Base-by-base conservation (phyloP, 2,888 invertebrate genomes). In the Spodoptera exigua region DNA sequence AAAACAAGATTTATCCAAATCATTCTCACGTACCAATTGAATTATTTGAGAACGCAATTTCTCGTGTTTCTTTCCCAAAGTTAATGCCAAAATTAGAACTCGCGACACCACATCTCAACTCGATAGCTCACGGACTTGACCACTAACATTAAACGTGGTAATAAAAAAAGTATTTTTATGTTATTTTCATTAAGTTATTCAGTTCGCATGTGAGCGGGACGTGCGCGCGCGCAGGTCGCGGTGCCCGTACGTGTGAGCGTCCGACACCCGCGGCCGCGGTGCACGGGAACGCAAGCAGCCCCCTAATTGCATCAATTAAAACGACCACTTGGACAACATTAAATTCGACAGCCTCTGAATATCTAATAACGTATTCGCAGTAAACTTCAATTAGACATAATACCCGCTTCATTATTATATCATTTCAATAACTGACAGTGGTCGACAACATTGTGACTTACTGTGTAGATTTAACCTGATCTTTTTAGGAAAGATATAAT, bases 261-360 rank as follows among this genome's bases (percentile, higher is more conserved):
- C 74, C 76, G 52, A 70, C 76, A 75, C 79, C 68, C 79, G 78
- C 78, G 63, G 64, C 61, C 54, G 39, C 59, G 51, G 61, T 48
- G 64, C 65, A 75, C 63, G 73, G 80, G 72, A 76, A 70, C 74
- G 68, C 69, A 80, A 82, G 82, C 80, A 80, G 82, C 78, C 78
- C 82, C 84, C 82, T 89, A 89, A 89, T 87, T 85, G 71, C 85
- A 80, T 80, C 85, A 86, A 88, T 90, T 90, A 88, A 76, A 83
- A 80, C 72, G 72, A 80, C 77, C 79, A 83, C 76, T 85, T 83
- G 79, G 54, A 69, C 56, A 75, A 76, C 75, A 87, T 87, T 85
- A 85, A 82, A 81, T 81, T 80, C 80, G 84, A 87, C 87, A 76
- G 83, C 79, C 61, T 61, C 80, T 76, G 85, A 86, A 87, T 87